These are phyloP conservation scores for Amblyteles armatorius DNA, from an alignment of 2,888 invertebrate species.

Conservation along the genomic window DNA sequence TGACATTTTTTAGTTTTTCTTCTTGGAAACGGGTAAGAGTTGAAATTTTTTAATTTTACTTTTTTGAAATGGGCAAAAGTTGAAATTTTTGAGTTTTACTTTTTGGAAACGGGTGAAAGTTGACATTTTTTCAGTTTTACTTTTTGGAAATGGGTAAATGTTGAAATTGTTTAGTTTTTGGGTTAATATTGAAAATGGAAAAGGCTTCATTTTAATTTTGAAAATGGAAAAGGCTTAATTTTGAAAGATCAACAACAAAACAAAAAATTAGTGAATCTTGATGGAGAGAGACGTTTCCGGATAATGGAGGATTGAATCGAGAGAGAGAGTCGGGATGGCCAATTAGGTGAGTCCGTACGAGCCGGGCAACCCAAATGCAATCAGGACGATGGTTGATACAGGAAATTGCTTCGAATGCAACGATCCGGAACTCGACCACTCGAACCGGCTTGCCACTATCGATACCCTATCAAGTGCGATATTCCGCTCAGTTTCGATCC, in stretches of 20 bases:
- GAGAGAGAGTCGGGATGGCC: neutral
- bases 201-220: neutral
- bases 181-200: too few relatives aligned
- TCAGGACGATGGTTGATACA: slow-evolving; percentile 59
- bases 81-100: too few relatives aligned
- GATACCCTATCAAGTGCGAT: slow-evolving; percentile 14
- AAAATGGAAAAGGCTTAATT: neutral
- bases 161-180: too few relatives aligned
- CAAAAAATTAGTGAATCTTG: neutral
- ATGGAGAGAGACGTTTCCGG: neutral
- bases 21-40: too few relatives aligned
- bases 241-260: neutral
- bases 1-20: neutral
- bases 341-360: slow-evolving; percentile 42
- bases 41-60: too few relatives aligned
- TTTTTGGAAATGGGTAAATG: too few relatives aligned
- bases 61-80: too few relatives aligned
- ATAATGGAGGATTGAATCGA: slow-evolving; percentile 8
- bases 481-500: neutral
- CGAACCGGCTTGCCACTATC: slow-evolving; percentile 31
- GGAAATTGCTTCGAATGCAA: slow-evolving; percentile 60
- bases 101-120: too few relatives aligned
- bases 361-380: slow-evolving; percentile 52
- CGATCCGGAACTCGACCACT: slow-evolving; percentile 54
- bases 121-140: too few relatives aligned